These are phyloP conservation scores for Chaunax sp. DNA, from an alignment of 2,797 vertebrate species.

Conservation along the genomic window DNA sequence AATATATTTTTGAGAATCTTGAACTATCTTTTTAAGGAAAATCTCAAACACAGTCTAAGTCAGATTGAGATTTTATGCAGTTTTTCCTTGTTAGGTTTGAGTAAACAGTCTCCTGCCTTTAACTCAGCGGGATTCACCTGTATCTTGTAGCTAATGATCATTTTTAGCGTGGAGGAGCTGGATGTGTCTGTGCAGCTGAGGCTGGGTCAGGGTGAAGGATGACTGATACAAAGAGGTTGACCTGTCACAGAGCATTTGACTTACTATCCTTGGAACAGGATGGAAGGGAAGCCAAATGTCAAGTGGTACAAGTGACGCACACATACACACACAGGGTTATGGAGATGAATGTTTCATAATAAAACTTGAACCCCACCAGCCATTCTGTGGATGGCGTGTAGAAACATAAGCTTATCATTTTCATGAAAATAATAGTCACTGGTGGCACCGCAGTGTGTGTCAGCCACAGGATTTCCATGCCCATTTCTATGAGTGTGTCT, in stretches of 20 bases:
- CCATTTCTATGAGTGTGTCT: conserved; percentile 71
- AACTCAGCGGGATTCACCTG: conserved; percentile 27
- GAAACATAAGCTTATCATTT: conserved; percentile 75
- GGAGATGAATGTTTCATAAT: conserved; percentile 75
- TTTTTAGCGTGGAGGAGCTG: conserved; percentile 56
- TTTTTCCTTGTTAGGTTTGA: conserved; percentile 41
- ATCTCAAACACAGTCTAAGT: conserved; percentile 12
- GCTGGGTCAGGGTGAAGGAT: conserved; percentile 78
- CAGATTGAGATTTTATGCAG: conserved; percentile 45
- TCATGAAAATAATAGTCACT: conserved; percentile 73
- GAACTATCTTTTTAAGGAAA: not conserved
- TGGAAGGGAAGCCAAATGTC: conserved; percentile 81
- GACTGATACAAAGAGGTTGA: conserved; percentile 78
- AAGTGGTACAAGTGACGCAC: conserved; percentile 80
- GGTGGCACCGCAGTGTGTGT: conserved; percentile 67
- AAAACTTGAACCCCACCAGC: conserved; percentile 70
- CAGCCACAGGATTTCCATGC: conserved; percentile 76
- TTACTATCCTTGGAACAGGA: conserved; percentile 79
- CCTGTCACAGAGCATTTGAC: conserved; percentile 82
- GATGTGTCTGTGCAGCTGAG: conserved; percentile 66
- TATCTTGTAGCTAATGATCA: conserved; percentile 58
- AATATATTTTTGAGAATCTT: too few relatives aligned
- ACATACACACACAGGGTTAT: conserved; percentile 39
- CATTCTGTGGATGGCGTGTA: conserved; percentile 69
- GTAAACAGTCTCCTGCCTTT: conserved; percentile 45